Evolutionary conservation across 2,113 vertebrate genomes (phyloP), one percentile per base, ranked within the genome.

Genomic region (Sporophila hypoxantha): DNA sequence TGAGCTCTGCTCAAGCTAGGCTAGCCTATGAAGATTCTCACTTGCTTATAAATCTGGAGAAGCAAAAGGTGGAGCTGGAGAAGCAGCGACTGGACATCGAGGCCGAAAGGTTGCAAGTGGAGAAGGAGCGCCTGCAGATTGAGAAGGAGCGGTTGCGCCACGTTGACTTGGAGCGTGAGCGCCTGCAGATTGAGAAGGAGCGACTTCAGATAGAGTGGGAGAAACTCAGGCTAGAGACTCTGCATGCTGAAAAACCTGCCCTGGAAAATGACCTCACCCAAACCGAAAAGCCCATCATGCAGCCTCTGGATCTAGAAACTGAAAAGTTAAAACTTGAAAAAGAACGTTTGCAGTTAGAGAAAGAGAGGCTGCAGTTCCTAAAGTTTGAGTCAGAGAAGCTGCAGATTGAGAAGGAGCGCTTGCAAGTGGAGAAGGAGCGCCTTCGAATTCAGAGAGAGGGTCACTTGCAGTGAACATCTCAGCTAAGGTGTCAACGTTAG

Each of bases 401-500:
- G 88, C 98, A 99, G 96, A 98, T 99, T 46, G 98, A 99, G 93
- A 98, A 98, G 96, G 98, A 99, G 39, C 98, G 98, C 70, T 97
- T 99, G 50, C 98, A 98, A 91, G 98, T 99, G 88, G 98, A 99
- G 93, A 98, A 98, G 81, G 98, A 99, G 87, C 98, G 98, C 76
- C 97, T 99, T 94, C 96, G 98, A 71, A 97, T 99, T 95, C 98
- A 99, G 93, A 98, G 98, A 84, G 98, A 98, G 78, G 98, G 98
- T 36, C 98, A 98, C 82, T 79, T 98, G 91, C 97, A 97, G 92
- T 98, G 94, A 97, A 66, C 13, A 8, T n/a, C 44, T 67, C 1
- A 5, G 46, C 41, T 65, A 25, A 70, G 47, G 30, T 37, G 49
- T 87, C 69, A 88, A 6, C 17, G 1, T 47, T 82, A 85, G 80